phyloP scores from a whole-genome alignment of 1,140 invertebrate genomes.

The Lasioglossum baleicum region DNA sequence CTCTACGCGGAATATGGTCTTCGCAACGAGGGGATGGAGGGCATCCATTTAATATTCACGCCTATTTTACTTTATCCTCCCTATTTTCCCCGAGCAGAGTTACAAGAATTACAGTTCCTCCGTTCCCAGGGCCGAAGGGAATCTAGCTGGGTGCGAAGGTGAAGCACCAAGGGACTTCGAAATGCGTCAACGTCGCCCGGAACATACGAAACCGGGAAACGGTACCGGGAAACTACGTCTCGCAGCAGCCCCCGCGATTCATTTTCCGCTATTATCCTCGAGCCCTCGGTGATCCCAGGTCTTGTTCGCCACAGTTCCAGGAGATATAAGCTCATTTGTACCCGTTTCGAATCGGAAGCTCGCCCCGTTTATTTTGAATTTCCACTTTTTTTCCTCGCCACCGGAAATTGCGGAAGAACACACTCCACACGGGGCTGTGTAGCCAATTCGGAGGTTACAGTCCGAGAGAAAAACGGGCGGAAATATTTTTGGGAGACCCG shows the following conservation, averaged over 20 bases:
- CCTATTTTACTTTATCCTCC: conserved; percentile 28
- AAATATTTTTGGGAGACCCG: no score
- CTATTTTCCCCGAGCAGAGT: not conserved
- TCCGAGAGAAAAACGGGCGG: no score
- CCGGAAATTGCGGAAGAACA: no score
- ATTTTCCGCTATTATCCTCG: not conserved
- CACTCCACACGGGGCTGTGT: no score
- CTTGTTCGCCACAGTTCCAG: not conserved
- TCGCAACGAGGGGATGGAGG: not conserved
- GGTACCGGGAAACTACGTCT: not conserved
- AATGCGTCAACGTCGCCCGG: conserved; percentile 9
- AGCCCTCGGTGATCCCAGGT: not conserved
- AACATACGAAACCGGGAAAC: not conserved
- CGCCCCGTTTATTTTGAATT: no score
- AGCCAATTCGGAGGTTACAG: no score
- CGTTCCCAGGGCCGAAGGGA: conserved; percentile 37
- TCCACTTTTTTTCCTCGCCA: no score
- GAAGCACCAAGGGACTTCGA: no score
- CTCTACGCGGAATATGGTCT: not conserved
- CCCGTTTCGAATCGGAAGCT: no score
- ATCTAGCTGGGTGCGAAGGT: not conserved
- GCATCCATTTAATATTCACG: conserved; percentile 55
- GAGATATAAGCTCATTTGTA: not conserved
- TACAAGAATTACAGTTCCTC: conserved; percentile 45
- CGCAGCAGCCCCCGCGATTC: not conserved